A percentile compares a stretch with the other conserved stretches of the same genome.
These are phyloP conservation scores for Hyphantria cunea DNA, from an alignment of 1,140 invertebrate species.

Conservation along the genomic window DNA sequence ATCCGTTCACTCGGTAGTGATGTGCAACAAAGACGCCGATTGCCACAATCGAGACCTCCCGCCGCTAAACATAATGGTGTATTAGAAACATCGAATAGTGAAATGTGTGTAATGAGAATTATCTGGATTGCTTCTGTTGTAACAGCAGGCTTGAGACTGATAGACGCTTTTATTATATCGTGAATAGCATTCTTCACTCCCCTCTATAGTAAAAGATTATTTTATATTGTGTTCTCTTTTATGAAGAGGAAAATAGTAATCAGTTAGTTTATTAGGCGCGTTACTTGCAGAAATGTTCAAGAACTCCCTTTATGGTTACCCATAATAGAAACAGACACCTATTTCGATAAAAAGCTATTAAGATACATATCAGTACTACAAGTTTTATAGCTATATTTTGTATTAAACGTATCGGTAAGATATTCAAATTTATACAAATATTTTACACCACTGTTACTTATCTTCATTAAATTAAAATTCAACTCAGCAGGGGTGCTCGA, in stretches of 20 bases:
- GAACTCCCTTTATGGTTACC: slow-evolving; percentile 27
- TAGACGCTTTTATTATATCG: slow-evolving; percentile 59
- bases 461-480: slow-evolving; percentile 50
- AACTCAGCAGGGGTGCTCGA: slow-evolving; percentile 40
- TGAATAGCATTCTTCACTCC: slow-evolving; percentile 73
- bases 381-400: slow-evolving; percentile 23
- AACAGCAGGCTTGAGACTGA: slow-evolving; percentile 65
- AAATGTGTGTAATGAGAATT: slow-evolving; percentile 80
- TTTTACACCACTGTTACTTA: slow-evolving; percentile 25
- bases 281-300: slow-evolving; percentile 61
- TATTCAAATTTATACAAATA: slow-evolving; percentile 31
- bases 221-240: slow-evolving; percentile 67
- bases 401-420: slow-evolving; percentile 24
- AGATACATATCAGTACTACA: slow-evolving; percentile 16
- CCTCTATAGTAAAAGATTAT: slow-evolving; percentile 70
- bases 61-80: slow-evolving; percentile 67
- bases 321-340: slow-evolving; percentile 17
- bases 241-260: slow-evolving; percentile 69
- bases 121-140: slow-evolving; percentile 77
- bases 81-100: slow-evolving; percentile 72
- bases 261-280: slow-evolving; percentile 69
- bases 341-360: slow-evolving; percentile 23
- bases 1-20: slow-evolving; percentile 73
- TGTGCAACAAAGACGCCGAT: slow-evolving; percentile 68
- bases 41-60: slow-evolving; percentile 68